These are phyloP conservation scores for Philhelius pedissequus DNA, from an alignment of 2,888 invertebrate genomes.

Conservation along the genomic window DNA sequence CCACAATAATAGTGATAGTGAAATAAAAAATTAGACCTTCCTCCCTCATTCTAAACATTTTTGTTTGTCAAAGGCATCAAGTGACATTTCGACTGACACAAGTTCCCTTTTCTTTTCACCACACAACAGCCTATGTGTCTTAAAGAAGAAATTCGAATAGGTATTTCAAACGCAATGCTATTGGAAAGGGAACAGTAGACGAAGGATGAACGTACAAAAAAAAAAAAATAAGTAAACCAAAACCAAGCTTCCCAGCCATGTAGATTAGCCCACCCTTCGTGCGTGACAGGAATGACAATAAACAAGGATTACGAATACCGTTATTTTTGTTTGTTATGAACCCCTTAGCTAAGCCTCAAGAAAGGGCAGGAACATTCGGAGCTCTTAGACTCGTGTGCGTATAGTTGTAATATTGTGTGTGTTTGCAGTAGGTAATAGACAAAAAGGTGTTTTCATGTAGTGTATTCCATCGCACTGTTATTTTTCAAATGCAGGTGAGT, in stretches of 20 bases:
- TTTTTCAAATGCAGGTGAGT: conserved; percentile 16
- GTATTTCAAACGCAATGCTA: conserved; percentile 23
- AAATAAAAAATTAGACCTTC: conserved; percentile 24
- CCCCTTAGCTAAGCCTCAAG: conserved; percentile 1
- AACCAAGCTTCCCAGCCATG: conserved; percentile 8
- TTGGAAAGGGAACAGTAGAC: not conserved
- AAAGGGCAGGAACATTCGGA: conserved; percentile 1
- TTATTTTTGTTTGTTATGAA: conserved; percentile 44
- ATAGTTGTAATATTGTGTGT: not conserved
- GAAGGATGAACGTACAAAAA: too few relatives aligned
- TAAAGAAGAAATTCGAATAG: not conserved
- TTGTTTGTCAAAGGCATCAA: conserved; percentile 21
- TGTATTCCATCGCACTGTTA: not conserved
- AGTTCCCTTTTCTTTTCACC: not conserved
- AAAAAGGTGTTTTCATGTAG: not conserved
- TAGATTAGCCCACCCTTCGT: conserved; percentile 49
- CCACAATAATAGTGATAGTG: not conserved
- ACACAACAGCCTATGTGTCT: not conserved
- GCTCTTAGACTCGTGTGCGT: conserved; percentile 13
- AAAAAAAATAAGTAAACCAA: not conserved
- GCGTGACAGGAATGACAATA: conserved; percentile 64
- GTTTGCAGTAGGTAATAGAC: not conserved
- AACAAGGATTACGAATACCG: conserved; percentile 56
- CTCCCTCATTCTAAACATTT: not conserved
- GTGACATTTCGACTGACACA: conserved; percentile 58